Base-by-base conservation (phyloP, 2,113 vertebrate genomes). In the Lucifuga dentata region DNA sequence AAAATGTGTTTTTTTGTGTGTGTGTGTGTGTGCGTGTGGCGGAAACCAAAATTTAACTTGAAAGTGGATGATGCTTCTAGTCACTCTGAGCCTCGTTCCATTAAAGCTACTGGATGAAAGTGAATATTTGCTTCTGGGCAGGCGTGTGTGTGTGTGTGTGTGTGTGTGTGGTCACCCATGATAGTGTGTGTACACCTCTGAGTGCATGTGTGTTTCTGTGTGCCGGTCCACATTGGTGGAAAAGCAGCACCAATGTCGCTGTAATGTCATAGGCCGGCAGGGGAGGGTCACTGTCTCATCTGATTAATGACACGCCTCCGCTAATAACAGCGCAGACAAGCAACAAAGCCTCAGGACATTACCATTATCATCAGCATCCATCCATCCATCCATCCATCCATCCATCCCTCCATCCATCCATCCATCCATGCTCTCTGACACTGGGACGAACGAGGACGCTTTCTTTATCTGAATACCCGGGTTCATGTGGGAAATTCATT, bases 261-360 rank as follows among this genome's bases (percentile, higher is more conserved):
- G 59, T 80, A 78, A 85, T 86, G 87, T 88, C 90, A 90, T 60
- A 72, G 62, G 68, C 26, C 32, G 69, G 49, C 43, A 55, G 80
- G 76, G 88, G 44, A 60, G 74, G 77, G 68, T 72, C 86, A 52
- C 49, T 2, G 49, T 66, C 68, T 43, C 26, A 58, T 69, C 52
- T 92, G 90, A 93, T 91, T 87, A 89, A 93, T 90, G 80, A 75
- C 51, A 46, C 55, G 20, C 33, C 62, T 16, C 71, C 46, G 20
- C 19, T 81, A 71, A 86, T 81, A 83, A 89, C 84, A 72, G 41
- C 78, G 52, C 68, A 45, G 39, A 68, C 52, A 40, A 50, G 39
- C 65, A 81, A 86, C 65, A 76, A 60, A 80, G 72, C 73, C 56
- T 59, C 65, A 51, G 62, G 76, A 86, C 79, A 86, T 80, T 75